Evolutionary conservation across 1,140 invertebrate species (phyloP).

Genomic region (Lucilia cuprina): DNA sequence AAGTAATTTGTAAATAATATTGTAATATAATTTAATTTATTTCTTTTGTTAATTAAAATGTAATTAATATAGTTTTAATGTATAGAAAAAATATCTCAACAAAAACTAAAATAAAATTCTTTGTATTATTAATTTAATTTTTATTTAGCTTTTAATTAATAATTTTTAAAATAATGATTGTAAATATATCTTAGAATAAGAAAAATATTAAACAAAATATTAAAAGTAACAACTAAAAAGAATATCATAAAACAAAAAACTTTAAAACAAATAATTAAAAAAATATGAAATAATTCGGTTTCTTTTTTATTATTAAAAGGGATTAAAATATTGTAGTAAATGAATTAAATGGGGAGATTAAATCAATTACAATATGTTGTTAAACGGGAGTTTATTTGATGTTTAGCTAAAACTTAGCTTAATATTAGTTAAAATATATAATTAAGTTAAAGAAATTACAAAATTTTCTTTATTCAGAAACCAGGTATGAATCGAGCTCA

Average conservation of each 20-base stretch:
- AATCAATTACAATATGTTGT: no score
- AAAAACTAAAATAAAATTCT: no score
- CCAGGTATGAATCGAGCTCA: no score
- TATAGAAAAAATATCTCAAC: not conserved
- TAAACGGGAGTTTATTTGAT: no score
- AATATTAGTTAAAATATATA: no score
- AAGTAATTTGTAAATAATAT: conserved; percentile 1
- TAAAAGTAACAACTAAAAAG: not conserved
- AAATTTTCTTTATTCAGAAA: no score
- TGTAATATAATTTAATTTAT: conserved; percentile 26
- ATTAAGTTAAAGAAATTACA: no score
- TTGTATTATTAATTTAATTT: not conserved
- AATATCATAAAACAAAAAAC: not conserved
- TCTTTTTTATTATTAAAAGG: no score
- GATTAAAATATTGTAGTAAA: no score
- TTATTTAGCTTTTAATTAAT: not conserved
- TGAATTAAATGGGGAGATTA: no score
- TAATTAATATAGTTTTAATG: not conserved
- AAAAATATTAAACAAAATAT: not conserved
- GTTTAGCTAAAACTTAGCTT: no score
- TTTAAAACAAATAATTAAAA: not conserved
- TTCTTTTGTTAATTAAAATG: not conserved
- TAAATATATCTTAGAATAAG: not conserved
- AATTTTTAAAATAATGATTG: not conserved
- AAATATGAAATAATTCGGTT: no score